Conservation (phyloP, 2,888 invertebrate species). For the Synergus laeviventris region DNA sequence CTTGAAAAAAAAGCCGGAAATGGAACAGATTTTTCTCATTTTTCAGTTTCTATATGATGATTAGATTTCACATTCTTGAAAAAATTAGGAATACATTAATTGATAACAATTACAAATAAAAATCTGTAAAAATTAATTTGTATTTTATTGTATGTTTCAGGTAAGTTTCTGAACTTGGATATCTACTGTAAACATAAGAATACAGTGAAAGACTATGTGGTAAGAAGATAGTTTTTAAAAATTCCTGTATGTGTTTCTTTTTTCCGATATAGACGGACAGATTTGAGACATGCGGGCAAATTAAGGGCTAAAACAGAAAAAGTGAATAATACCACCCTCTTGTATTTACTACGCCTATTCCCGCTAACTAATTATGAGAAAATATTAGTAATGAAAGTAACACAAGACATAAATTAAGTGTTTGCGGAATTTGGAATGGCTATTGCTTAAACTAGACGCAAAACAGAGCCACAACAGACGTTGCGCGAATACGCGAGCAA, state of each 20-base stretch:
- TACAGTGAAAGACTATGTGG: background rate
- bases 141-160: background rate
- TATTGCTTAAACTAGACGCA: constrained; percentile 19
- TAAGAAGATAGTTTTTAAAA: background rate
- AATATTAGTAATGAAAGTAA: background rate
- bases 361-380: background rate
- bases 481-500: constrained; percentile 27
- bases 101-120: too few species aligned
- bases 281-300: too few species aligned
- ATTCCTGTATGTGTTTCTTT: too few species aligned
- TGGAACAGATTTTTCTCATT: background rate
- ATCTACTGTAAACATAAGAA: background rate
- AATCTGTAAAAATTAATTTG: background rate
- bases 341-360: background rate
- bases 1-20: background rate
- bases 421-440: background rate
- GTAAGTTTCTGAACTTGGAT: background rate
- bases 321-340: background rate
- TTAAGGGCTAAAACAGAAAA: background rate
- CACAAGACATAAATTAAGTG: background rate
- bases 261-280: too few species aligned
- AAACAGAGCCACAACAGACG: constrained; percentile 16
- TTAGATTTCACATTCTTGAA: background rate
- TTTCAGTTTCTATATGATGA: background rate
- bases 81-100: background rate